Conservation (phyloP, 2,113 vertebrate species). For the Channa argus region DNA sequence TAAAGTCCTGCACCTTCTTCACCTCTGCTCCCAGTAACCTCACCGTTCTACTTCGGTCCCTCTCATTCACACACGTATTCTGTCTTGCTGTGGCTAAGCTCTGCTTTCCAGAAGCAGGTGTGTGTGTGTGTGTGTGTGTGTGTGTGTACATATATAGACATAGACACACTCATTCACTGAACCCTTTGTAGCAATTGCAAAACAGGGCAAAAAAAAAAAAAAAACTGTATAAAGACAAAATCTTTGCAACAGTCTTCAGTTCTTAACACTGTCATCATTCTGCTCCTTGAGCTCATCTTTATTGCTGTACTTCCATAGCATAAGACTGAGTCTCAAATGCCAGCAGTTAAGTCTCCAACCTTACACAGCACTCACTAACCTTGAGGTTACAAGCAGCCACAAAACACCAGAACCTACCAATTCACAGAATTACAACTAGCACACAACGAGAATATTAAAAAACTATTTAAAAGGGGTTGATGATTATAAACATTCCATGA, state of each 20-base stretch:
- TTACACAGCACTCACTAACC: conserved; percentile 29
- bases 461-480: conserved; percentile 61
- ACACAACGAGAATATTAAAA: conserved; percentile 60
- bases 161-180: neutral
- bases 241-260: neutral
- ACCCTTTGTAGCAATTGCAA: too few relatives aligned
- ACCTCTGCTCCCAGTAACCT: too few relatives aligned
- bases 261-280: neutral
- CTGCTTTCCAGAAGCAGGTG: too few relatives aligned
- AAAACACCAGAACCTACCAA: conserved; percentile 33
- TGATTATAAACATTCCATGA: conserved; percentile 61
- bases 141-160: too few relatives aligned
- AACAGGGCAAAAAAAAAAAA: neutral
- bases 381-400: conserved; percentile 50
- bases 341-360: conserved; percentile 33
- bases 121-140: too few relatives aligned
- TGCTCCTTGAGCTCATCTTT: conserved; percentile 20
- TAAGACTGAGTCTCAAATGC: conserved; percentile 25
- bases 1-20: too few relatives aligned
- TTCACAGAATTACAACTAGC: conserved; percentile 55
- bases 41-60: too few relatives aligned
- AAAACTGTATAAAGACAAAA: neutral
- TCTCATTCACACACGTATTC: too few relatives aligned
- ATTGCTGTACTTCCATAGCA: conserved; percentile 35
- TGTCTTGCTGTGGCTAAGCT: too few relatives aligned